Percentiles rank a stretch among this genome's conserved stretches.
phyloP scores from a whole-genome alignment of 64 coral and sea anemone species.

The Catalaphyllia jardinei region DNA sequence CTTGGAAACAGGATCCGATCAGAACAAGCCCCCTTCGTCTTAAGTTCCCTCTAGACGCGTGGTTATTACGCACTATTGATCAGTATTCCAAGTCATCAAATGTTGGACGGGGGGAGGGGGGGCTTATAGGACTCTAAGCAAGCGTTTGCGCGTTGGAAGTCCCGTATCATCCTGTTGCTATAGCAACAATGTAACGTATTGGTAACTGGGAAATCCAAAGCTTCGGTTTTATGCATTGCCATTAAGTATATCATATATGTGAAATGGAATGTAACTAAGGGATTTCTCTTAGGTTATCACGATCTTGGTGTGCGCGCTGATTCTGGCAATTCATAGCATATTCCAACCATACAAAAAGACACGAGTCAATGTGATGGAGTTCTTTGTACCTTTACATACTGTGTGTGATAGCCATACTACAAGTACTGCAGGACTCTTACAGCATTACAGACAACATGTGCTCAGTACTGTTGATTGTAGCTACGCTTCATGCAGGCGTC shows the following conservation, averaged over 20 bases:
- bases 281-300: constrained; percentile 41
- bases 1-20: too few relatives aligned
- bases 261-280: not conserved
- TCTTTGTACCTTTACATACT: constrained; percentile 53
- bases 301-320: constrained; percentile 22
- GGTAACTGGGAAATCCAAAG: not conserved
- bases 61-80: too few relatives aligned
- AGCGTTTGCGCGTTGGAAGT: too few relatives aligned
- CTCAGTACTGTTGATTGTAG: not conserved
- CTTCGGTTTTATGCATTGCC: not conserved
- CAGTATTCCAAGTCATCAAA: too few relatives aligned
- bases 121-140: too few relatives aligned
- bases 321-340: constrained; percentile 37
- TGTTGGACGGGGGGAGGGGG: too few relatives aligned
- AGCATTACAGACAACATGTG: not conserved
- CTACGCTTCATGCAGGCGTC: constrained; percentile 25
- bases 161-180: too few relatives aligned
- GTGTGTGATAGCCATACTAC: constrained; percentile 31
- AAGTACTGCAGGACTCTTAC: constrained; percentile 16
- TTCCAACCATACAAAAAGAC: constrained; percentile 55
- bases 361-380: constrained; percentile 52
- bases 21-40: too few relatives aligned
- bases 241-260: too few relatives aligned
- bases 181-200: too few relatives aligned
- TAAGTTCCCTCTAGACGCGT: too few relatives aligned